Base-by-base conservation (phyloP, 2,888 invertebrate species). In the Eudemis profundana region DNA sequence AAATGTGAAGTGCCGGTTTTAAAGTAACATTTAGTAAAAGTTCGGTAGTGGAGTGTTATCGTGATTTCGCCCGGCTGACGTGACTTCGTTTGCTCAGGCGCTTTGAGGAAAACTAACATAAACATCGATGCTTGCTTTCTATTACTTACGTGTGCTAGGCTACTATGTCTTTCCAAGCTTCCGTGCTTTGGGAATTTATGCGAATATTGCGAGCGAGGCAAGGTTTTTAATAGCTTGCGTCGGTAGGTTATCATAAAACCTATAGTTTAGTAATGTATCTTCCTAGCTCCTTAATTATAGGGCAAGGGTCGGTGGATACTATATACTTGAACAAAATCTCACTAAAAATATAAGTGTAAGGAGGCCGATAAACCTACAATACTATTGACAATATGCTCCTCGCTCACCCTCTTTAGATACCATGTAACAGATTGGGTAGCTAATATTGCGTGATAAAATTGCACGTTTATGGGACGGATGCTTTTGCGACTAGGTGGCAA, bases 31-130 rank as follows among this genome's bases (percentile, higher is more conserved):
- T 47, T 53, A 14, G 65, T 65, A 53, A 14, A 5, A 33, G 59
- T 53, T 51, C 65, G 61, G 71, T 74, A 66, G 74, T 68, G 70
- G 69, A 74, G 68, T 68, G 73, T 70, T 76, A 76, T 81, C 81
- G 81, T 81, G 88, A 87, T 87, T 83, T 44, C 46, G 78, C 78
- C 77, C 74, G 77, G 78, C 74, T 89, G 85, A 85, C 90, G 89
- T 88, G 89, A 85, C 85, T 84, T 81, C 81, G 88, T 90, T 89
- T 90, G 88, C 84, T 81, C 85, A 89, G 84, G 75, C 82, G 75
- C 72, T 79, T 87, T 77, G 74, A 83, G 79, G 78, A 87, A 90
- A 90, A 90, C 90, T 89, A 90, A 90, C 89, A 89, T 86, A 83
- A 88, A 85, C 85, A 84, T 85, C 75, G 80, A 83, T 81, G 79